Evolutionary conservation across 2,797 vertebrate genomes (phyloP).

Genomic region (Spatula clypeata): DNA sequence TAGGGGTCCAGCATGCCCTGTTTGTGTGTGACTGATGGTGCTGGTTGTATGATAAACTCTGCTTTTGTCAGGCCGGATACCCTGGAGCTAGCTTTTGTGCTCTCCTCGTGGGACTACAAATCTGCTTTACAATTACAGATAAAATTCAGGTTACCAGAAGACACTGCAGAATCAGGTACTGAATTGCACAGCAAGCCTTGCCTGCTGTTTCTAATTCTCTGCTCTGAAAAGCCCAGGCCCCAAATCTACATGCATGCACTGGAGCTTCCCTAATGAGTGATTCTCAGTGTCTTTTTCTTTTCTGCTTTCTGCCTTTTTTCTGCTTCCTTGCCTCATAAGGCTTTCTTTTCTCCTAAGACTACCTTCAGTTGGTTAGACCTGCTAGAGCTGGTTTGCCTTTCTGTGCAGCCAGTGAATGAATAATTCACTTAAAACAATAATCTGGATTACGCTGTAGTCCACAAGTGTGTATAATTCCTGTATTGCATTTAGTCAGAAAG

Average conservation of each 20-base stretch:
- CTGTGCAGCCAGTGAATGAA: not conserved
- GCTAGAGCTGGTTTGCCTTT: not conserved
- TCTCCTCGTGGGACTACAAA: not conserved
- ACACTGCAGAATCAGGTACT: slow-evolving; percentile 23
- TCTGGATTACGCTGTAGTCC: not conserved
- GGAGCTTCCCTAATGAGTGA: not conserved
- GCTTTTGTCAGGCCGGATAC: not conserved
- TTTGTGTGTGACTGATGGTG: rapidly evolving
- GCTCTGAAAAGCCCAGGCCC: not conserved
- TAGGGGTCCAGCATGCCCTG: not conserved
- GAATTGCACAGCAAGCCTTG: slow-evolving; percentile 18
- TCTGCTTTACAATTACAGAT: slow-evolving; percentile 19
- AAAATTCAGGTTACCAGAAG: slow-evolving; percentile 35
- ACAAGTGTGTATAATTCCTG: not conserved
- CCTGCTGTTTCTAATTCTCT: slow-evolving; percentile 13
- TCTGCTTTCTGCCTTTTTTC: not conserved
- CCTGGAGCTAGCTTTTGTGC: slow-evolving; percentile 29
- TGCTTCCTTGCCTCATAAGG: not conserved
- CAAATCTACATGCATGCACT: not conserved
- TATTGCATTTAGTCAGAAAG: not conserved
- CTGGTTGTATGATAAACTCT: not conserved
- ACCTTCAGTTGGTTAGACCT: not conserved
- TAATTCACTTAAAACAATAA: not conserved
- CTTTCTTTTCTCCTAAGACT: not conserved
- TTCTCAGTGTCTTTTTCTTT: not conserved